These are phyloP conservation scores for Daphoenositta chrysoptera DNA, from an alignment of 2,113 vertebrate species.

Conservation along the genomic window DNA sequence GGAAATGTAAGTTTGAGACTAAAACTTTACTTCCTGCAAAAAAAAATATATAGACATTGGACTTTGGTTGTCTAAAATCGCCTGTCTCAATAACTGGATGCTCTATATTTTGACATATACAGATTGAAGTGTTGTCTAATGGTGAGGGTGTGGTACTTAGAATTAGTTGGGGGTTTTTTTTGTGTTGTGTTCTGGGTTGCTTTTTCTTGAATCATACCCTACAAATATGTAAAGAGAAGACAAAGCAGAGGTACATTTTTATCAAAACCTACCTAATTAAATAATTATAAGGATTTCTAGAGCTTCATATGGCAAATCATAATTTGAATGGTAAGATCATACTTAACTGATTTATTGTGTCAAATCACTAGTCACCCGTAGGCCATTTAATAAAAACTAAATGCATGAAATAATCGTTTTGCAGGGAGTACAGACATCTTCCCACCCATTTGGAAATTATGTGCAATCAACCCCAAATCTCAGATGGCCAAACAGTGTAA, in stretches of 20 bases:
- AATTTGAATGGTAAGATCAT: neutral
- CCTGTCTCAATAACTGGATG: neutral
- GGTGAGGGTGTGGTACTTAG: neutral
- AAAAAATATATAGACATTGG: neutral
- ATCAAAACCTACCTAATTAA: neutral
- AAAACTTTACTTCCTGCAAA: neutral
- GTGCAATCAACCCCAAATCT: neutral
- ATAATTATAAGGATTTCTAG: neutral
- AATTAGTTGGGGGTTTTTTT: neutral
- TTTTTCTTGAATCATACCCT: neutral
- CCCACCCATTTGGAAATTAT: neutral
- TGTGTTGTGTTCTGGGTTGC: neutral
- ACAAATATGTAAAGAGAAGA: neutral
- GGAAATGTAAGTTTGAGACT: neutral
- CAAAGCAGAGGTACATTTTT: neutral
- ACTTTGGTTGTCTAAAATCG: neutral
- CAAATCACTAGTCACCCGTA: neutral
- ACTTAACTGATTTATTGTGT: neutral
- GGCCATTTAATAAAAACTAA: neutral
- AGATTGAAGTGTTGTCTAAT: neutral
- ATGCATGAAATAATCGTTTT: neutral
- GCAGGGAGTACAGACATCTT: neutral
- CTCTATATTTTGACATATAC: neutral
- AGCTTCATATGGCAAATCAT: neutral
- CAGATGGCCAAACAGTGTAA: neutral